A percentile compares a stretch with the other conserved stretches of the same genome.
Evolutionary conservation across 2,888 invertebrate genomes (phyloP).

Genomic region (Thymelicus sylvestris): DNA sequence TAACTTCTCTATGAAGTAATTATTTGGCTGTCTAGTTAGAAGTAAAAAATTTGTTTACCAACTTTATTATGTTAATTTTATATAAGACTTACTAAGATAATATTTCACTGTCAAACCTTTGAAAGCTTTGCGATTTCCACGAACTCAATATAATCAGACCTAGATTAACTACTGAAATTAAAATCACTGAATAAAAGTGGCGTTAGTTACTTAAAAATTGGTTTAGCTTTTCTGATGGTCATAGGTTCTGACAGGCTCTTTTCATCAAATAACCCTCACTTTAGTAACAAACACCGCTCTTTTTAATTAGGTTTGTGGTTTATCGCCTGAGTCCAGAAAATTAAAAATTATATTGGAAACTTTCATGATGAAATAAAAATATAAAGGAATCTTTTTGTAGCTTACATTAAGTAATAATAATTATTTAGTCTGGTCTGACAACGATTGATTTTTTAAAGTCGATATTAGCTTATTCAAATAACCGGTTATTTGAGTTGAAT

Average conservation of each 20-base stretch:
- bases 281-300: conserved; percentile 17
- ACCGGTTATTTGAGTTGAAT: too few species aligned
- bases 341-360: conserved; percentile 3
- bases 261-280: conserved; percentile 1
- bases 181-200: not conserved
- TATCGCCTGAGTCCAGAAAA: conserved; percentile 20
- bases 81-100: too few species aligned
- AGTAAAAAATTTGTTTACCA: too few species aligned
- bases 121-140: not conserved
- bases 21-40: too few species aligned
- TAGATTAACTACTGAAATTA: not conserved
- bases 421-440: not conserved
- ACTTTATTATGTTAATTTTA: too few species aligned
- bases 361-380: not conserved
- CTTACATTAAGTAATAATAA: not conserved
- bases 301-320: conserved; percentile 23
- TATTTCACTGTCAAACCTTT: not conserved
- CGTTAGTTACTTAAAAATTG: not conserved
- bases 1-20: too few species aligned
- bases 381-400: not conserved
- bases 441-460: too few species aligned
- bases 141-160: not conserved
- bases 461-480: too few species aligned
- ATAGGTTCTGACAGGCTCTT: not conserved
- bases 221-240: not conserved